Conservation (phyloP, 2,888 invertebrate genomes). For the Hetaerina titia region DNA sequence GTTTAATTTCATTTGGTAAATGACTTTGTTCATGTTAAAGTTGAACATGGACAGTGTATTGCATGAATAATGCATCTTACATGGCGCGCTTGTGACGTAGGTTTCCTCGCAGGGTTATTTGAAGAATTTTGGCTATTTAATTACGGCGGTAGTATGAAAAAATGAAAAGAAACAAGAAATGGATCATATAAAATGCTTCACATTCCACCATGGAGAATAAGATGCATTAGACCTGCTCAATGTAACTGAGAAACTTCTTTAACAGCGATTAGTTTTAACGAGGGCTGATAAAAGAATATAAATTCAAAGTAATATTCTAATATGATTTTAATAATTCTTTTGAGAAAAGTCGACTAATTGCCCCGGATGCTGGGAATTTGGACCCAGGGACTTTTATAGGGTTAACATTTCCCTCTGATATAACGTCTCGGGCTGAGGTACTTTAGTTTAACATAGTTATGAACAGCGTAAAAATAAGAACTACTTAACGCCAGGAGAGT, state of each 20-base stretch:
- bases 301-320: background rate
- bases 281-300: background rate
- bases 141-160: too few species aligned
- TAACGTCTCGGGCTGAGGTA: background rate
- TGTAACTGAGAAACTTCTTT: background rate
- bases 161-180: too few species aligned
- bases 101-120: too few species aligned
- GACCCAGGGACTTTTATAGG: background rate
- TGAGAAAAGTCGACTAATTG: background rate
- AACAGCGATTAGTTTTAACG: background rate
- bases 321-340: background rate
- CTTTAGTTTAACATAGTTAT: conserved; percentile 19
- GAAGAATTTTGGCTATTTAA: too few species aligned
- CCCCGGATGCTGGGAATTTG: background rate
- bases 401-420: conserved; percentile 5
- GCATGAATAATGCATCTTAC: too few species aligned
- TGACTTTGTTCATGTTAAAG: too few species aligned
- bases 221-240: too few species aligned
- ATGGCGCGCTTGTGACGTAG: too few species aligned
- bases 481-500: background rate
- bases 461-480: conserved; percentile 1
- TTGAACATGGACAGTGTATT: too few species aligned
- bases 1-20: too few species aligned
- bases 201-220: too few species aligned
- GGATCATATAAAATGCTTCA: too few species aligned